Evolutionary conservation across 2,113 vertebrate species (phyloP).

Genomic region (Brevimyrus niger): DNA sequence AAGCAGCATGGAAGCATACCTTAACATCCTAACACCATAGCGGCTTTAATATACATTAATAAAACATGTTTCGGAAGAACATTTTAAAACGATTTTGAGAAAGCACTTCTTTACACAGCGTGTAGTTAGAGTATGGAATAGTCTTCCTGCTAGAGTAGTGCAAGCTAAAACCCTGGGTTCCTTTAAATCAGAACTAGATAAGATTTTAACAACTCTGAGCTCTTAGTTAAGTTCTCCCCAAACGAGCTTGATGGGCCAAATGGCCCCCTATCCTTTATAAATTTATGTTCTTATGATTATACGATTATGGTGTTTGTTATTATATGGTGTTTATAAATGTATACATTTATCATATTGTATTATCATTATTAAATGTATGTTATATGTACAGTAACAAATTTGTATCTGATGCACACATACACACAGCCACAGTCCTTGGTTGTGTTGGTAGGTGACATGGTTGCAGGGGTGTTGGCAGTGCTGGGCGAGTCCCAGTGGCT

Average conservation of each 20-base stretch:
- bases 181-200: too few relatives aligned
- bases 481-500: neutral
- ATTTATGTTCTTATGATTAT: neutral
- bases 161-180: too few relatives aligned
- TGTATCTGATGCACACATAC: neutral
- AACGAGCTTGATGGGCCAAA: too few relatives aligned
- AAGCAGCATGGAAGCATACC: neutral
- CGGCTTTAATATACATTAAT: neutral
- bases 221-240: too few relatives aligned
- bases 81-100: too few relatives aligned
- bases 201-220: too few relatives aligned
- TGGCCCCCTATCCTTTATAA: too few relatives aligned
- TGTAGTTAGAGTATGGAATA: too few relatives aligned
- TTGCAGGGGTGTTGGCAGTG: neutral
- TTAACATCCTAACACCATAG: neutral
- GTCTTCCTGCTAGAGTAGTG: too few relatives aligned
- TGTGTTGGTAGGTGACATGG: neutral
- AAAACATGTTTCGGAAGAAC: too few relatives aligned
- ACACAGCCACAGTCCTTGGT: neutral
- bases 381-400: neutral
- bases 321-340: neutral
- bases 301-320: neutral
- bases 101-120: too few relatives aligned
- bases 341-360: neutral
- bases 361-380: neutral